Evolutionary conservation across 2,888 invertebrate genomes (phyloP), one percentile per base, ranked within the genome.

Genomic region (Dorcus parallelipipedus): DNA sequence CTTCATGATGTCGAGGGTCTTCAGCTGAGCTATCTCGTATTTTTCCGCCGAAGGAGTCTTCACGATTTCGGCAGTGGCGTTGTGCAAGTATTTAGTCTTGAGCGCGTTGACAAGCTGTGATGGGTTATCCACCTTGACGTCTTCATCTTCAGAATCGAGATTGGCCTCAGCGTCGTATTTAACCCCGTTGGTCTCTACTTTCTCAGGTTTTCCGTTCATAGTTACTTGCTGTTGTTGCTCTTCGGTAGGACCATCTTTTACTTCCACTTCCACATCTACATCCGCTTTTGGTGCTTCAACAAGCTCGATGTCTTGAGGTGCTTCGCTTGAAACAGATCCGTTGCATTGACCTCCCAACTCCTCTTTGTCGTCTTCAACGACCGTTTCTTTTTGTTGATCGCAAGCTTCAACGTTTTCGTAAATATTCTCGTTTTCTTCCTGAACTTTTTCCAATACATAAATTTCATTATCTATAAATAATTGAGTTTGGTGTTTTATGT

Each of bases 1-100:
- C 60, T 74, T 73, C 69, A 76, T 73, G 53, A 77, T 72, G 61
- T 74, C 73, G 17, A 75, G 64, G 17, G 71, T 70, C 59, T 72
- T 75, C 52, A 73, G 56, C 41, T 73, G 70, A 10, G 60, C 65
- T 8, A 66, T 64, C 47, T 71, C 72, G 41, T 42, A 57, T 49
- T 64, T 62, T 40, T 66, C 66, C 10, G 58, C 55, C 26, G 59
- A 53, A 5, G 58, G 52, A 2, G 48, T 48, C 9, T 45, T 71
- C 1, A 62, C 62, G 9, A 66, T 64, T 7, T 73, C 73, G 1
- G 63, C 67, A 5, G 62, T 66, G 10, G 64, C 67, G 6, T 63
- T 69, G 60, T 68, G 73, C 54, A 69, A 63, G 54, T 74, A 75
- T 56, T 73, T 74, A 33, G 67, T 67, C 58, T 73, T 76, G 45